A percentile compares a stretch with the other conserved stretches of the same genome.
phyloP scores from a whole-genome alignment of 2,797 vertebrate genomes.

The Lithobates pipiens region DNA sequence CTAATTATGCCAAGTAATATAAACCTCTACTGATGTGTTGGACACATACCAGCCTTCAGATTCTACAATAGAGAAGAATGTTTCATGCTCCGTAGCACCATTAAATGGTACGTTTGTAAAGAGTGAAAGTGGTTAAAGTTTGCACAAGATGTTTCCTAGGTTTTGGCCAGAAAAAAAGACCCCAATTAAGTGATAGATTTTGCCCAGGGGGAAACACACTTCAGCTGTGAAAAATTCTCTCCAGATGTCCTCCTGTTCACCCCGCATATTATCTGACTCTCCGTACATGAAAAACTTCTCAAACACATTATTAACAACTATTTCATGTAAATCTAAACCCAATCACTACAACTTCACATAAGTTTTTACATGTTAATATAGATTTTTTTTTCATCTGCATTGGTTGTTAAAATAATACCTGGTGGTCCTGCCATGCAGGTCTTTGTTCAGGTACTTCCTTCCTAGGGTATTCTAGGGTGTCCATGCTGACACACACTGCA shows the following conservation, averaged over 20 bases:
- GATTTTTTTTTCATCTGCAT: too few relatives aligned
- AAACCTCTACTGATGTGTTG: slow-evolving; percentile 5
- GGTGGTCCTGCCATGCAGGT: too few relatives aligned
- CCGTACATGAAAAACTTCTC: neutral
- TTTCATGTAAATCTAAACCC: too few relatives aligned
- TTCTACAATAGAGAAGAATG: neutral
- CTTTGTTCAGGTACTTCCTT: too few relatives aligned
- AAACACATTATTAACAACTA: neutral
- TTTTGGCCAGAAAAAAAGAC: slow-evolving; percentile 52
- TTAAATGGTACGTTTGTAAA: slow-evolving; percentile 21
- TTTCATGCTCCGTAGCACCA: neutral
- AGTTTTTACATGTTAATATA: too few relatives aligned
- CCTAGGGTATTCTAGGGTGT: too few relatives aligned
- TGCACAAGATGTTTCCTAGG: slow-evolving; percentile 69
- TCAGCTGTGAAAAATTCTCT: slow-evolving; percentile 75
- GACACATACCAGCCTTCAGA: neutral
- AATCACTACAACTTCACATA: too few relatives aligned
- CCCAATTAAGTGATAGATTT: slow-evolving; percentile 69
- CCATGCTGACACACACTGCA: too few relatives aligned
- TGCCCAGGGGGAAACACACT: slow-evolving; percentile 74
- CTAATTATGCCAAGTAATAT: too few relatives aligned
- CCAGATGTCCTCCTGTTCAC: slow-evolving; percentile 72
- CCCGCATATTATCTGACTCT: slow-evolving; percentile 62
- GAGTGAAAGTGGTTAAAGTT: slow-evolving; percentile 35
- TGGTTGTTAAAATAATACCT: too few relatives aligned